Base-by-base conservation (phyloP, 2,797 vertebrate genomes). In the Todus mexicanus region DNA sequence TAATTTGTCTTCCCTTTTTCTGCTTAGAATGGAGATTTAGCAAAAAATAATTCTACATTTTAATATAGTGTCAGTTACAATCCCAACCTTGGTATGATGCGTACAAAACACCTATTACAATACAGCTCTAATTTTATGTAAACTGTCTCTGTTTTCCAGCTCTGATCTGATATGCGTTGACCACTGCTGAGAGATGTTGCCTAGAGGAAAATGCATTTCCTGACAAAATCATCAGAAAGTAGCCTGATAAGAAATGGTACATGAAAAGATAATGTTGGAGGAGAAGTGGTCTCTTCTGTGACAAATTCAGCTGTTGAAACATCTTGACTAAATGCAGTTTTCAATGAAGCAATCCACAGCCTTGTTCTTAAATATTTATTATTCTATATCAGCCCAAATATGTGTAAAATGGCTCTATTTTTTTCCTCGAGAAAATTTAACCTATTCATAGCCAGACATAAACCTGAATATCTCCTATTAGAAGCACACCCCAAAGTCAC, bases 281-380 rank as follows among this genome's bases (percentile, higher is more conserved):
- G 33, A 77, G 37, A 96, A 94, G 51, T 68, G 20, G 22, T 90
- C 64, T 87, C 35, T 95, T 84, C 79, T 48, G 5, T 93, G 47
- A 82, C 70, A 93, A 96, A 94, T 93, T 95, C 86, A 88, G 40
- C 60, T 45, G 6, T 72, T 96, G 92, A 80, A 94, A 91, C 33
- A 88, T 57, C 48, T 90, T 84, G 48, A 89, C 94, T 91, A 88
- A 96, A 94, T 87, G 26, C 5, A 56, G 18, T 95, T 95, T 96
- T 94, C 69, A 93, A 56, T 72, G 57, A 95, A 85, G 76, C 37
- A 91, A 90, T 74, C 14, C 56, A 87, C 84, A 93, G 78, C 31
- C 54, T 86, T 95, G 53, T 90, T 88, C 81, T 96, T 94, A 95
- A 96, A 78, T 40, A 60, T 68, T 37, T 94, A 89, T 95, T 85